Conservation (phyloP, 2,113 vertebrate genomes). For the Anolis sagrei region DNA sequence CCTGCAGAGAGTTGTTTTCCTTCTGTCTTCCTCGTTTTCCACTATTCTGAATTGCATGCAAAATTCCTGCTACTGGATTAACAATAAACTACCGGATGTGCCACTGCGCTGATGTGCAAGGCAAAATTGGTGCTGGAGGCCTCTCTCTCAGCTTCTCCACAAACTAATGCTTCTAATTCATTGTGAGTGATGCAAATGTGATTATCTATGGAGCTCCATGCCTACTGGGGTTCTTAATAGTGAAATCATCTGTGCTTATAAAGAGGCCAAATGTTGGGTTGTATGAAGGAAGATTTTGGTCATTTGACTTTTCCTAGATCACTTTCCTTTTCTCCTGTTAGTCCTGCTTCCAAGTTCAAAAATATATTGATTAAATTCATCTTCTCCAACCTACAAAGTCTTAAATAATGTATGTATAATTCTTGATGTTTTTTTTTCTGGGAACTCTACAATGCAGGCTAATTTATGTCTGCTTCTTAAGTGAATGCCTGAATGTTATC, state of each 20-base stretch:
- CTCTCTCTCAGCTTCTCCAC: neutral
- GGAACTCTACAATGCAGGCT: neutral
- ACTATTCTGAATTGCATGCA: neutral
- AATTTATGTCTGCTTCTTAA: constrained; percentile 1
- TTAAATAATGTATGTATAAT: constrained; percentile 25
- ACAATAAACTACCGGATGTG: neutral
- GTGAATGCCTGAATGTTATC: neutral
- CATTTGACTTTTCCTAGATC: constrained; percentile 23
- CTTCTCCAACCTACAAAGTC: constrained; percentile 1
- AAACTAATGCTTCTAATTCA: neutral
- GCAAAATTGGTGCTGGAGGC: neutral
- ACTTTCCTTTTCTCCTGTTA: neutral
- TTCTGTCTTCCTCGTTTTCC: neutral
- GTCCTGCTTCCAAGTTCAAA: constrained; percentile 10
- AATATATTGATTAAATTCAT: constrained; percentile 18
- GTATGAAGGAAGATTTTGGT: too few species aligned
- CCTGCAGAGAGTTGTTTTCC: neutral
- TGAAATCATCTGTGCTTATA: too few species aligned
- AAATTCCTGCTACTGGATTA: neutral
- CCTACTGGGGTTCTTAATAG: neutral
- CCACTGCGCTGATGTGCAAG: neutral
- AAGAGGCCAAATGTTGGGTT: neutral
- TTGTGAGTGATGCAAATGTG: neutral
- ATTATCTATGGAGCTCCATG: neutral
- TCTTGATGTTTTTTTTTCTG: neutral